phyloP scores from a whole-genome alignment of 2,888 invertebrate genomes.

The Lycocerus yunnanus region DNA sequence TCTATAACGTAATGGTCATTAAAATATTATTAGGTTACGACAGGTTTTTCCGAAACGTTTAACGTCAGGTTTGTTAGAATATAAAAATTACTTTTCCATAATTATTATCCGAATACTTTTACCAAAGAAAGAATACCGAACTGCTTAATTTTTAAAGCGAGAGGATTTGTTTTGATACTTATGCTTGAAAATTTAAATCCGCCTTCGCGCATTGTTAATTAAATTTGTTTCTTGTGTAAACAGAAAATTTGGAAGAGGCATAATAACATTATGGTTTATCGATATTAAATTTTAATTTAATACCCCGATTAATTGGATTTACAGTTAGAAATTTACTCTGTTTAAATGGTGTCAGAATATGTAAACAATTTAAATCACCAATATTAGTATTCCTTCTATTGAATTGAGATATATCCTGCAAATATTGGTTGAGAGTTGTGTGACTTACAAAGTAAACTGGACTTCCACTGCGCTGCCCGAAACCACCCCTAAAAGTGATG shows the following conservation, averaged over 20 bases:
- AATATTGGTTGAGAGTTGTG: constrained; percentile 34
- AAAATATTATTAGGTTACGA: neutral
- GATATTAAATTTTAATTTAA: neutral
- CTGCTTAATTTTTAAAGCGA: neutral
- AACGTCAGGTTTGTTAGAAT: too few relatives aligned
- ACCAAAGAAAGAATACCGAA: neutral
- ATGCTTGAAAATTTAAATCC: neutral
- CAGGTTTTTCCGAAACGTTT: neutral
- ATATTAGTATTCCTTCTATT: constrained; percentile 32
- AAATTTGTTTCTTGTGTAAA: neutral
- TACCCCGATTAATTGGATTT: neutral
- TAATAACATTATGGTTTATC: neutral
- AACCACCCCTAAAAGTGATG: constrained; percentile 36
- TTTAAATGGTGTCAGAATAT: constrained; percentile 11
- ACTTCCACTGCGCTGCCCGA: constrained; percentile 19
- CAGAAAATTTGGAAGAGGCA: neutral
- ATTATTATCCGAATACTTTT: neutral
- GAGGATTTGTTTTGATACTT: neutral
- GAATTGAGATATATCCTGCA: constrained; percentile 29
- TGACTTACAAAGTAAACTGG: constrained; percentile 41
- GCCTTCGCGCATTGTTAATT: neutral
- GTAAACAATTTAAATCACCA: constrained; percentile 23
- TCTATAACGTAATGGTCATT: neutral
- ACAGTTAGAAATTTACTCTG: constrained; percentile 7
- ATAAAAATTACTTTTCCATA: neutral